Percentiles rank a stretch among this genome's conserved stretches.
Conservation (phyloP, 1,140 invertebrate genomes). For the Rhagoletis zephyria region DNA sequence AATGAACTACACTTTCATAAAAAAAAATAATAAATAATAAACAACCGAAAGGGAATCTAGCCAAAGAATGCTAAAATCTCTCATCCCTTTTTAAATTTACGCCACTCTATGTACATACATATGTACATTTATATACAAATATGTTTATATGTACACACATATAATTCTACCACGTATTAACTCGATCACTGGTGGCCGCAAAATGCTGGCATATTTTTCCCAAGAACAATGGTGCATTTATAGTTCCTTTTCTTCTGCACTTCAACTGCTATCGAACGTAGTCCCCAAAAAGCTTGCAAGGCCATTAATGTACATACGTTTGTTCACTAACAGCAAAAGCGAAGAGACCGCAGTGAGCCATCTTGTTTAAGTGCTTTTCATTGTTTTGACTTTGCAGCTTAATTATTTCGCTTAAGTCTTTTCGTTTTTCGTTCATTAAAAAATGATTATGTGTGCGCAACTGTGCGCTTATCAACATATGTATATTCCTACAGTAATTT, state of each 20-base stretch:
- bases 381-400: constrained; percentile 29
- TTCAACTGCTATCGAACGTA: background rate
- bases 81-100: too few species aligned
- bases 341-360: background rate
- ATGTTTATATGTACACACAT: too few species aligned
- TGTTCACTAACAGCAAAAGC: background rate
- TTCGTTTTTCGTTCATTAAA: constrained; percentile 1
- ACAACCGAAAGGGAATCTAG: too few species aligned
- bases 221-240: background rate
- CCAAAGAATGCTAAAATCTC: too few species aligned
- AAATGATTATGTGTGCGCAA: constrained; percentile 28
- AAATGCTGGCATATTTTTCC: constrained; percentile 4
- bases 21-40: too few species aligned
- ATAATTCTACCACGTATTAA: too few species aligned
- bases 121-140: too few species aligned
- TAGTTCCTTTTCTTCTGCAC: background rate
- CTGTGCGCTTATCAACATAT: constrained; percentile 11
- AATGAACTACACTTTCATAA: too few species aligned
- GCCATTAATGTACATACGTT: background rate
- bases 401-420: background rate
- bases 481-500: background rate
- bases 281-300: background rate
- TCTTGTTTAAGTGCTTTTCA: background rate
- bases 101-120: too few species aligned
- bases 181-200: background rate